Conservation (phyloP, 1,140 invertebrate species). For the Drosophila nebulosa region DNA sequence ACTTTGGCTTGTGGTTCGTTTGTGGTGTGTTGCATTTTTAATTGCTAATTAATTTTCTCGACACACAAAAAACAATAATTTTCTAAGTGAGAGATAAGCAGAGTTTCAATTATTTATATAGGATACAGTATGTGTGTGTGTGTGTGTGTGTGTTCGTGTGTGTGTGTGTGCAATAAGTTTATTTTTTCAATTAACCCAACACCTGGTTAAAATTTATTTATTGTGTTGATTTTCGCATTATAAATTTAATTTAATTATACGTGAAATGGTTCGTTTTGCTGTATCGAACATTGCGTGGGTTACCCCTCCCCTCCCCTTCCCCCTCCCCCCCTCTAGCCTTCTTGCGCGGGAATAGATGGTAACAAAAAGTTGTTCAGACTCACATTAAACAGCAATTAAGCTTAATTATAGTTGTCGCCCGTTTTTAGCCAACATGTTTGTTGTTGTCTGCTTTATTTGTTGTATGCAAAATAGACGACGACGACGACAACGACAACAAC, state of each 20-base stretch:
- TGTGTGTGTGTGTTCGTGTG: neutral
- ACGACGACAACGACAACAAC: too few relatives aligned
- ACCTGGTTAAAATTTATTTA: constrained; percentile 58
- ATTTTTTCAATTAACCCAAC: constrained; percentile 26
- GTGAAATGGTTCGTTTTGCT: constrained; percentile 19
- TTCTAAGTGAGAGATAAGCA: constrained; percentile 39
- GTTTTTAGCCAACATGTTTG: constrained; percentile 72
- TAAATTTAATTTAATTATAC: constrained; percentile 69
- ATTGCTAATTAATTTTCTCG: constrained; percentile 74
- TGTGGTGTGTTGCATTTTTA: constrained; percentile 67
- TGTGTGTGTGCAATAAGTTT: neutral
- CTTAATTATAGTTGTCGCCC: constrained; percentile 79
- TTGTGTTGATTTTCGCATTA: constrained; percentile 48
- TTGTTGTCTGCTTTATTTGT: constrained; percentile 50
- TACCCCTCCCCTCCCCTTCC: constrained; percentile 15
- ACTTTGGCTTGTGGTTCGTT: constrained; percentile 15
- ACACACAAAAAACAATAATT: constrained; percentile 62
- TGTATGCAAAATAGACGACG: constrained; percentile 66
- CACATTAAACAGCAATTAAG: constrained; percentile 79
- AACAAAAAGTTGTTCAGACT: constrained; percentile 38
- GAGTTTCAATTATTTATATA: constrained; percentile 42
- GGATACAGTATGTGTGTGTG: neutral
- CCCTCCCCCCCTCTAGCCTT: neutral
- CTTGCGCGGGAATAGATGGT: neutral
- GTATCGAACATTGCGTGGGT: constrained; percentile 33